Percentiles rank a stretch among this genome's conserved stretches.
Conservation (phyloP, 1,140 invertebrate genomes). For the Diabrotica undecimpunctata region DNA sequence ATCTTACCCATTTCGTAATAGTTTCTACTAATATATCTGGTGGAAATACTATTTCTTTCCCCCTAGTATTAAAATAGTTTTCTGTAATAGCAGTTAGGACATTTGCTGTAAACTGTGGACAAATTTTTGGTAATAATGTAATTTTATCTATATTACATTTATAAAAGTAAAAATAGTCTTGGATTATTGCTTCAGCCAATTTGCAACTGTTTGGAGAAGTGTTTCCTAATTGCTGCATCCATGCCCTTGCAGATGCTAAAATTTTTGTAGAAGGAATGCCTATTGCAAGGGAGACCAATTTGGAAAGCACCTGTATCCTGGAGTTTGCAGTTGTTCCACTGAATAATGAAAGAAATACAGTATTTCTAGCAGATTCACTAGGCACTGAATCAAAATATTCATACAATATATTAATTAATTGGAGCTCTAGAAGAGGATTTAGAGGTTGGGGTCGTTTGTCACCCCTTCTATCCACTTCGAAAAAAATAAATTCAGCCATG, state of each 20-base stretch:
- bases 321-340: conserved; percentile 63
- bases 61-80: conserved; percentile 58
- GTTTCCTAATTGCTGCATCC: conserved; percentile 78
- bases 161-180: conserved; percentile 73
- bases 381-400: conserved; percentile 68
- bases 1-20: conserved; percentile 60
- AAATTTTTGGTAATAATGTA: conserved; percentile 63
- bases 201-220: conserved; percentile 67
- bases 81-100: conserved; percentile 78
- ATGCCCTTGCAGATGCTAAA: conserved; percentile 73
- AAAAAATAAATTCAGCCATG: conserved; percentile 79
- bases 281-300: conserved; percentile 73
- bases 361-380: conserved; percentile 71
- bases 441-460: conserved; percentile 53
- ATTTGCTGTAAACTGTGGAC: conserved; percentile 75
- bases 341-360: conserved; percentile 75
- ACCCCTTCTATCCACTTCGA: conserved; percentile 66
- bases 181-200: conserved; percentile 69
- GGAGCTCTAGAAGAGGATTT: conserved; percentile 67
- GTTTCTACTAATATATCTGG: conserved; percentile 59
- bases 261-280: conserved; percentile 69
- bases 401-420: conserved; percentile 70
- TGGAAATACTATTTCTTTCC: conserved; percentile 51
- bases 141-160: conserved; percentile 62
- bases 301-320: conserved; percentile 68